Evolutionary conservation across 2,113 vertebrate species (phyloP).

Genomic region (Prionailurus bengalensis): DNA sequence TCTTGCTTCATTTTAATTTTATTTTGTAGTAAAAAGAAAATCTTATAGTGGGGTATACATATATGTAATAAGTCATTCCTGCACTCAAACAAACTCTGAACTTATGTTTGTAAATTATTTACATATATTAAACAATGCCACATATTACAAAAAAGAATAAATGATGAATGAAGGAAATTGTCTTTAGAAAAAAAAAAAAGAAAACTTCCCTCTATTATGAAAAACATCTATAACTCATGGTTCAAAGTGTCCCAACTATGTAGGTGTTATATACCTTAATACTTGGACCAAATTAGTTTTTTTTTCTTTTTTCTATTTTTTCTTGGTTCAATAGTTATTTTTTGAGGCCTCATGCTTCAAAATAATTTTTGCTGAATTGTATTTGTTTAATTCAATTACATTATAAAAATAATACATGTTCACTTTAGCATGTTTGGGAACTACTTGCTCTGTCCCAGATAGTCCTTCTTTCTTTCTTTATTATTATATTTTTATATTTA

Average conservation of each 20-base stretch:
- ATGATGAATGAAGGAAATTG: not conserved
- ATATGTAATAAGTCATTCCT: not conserved
- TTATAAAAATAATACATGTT: not conserved
- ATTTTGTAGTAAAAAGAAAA: constrained; percentile 34
- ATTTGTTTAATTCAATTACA: not conserved
- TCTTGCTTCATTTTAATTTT: not conserved
- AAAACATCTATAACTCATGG: not conserved
- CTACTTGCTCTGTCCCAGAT: not conserved
- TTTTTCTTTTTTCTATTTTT: not conserved
- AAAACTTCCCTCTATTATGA: not conserved
- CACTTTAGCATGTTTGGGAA: not conserved
- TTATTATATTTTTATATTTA: not conserved
- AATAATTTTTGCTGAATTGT: not conserved
- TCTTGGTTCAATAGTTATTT: not conserved
- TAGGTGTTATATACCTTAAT: not conserved
- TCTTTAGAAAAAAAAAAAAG: not conserved
- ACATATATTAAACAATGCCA: not conserved
- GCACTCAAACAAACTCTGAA: not conserved
- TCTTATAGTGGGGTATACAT: not conserved
- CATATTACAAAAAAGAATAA: not conserved
- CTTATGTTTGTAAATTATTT: not conserved
- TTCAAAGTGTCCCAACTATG: not conserved
- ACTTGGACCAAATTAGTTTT: not conserved
- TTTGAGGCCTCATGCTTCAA: not conserved
- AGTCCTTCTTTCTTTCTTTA: not conserved